Base-by-base conservation (phyloP, 2,113 vertebrate genomes). In the Meleagris gallopavo region DNA sequence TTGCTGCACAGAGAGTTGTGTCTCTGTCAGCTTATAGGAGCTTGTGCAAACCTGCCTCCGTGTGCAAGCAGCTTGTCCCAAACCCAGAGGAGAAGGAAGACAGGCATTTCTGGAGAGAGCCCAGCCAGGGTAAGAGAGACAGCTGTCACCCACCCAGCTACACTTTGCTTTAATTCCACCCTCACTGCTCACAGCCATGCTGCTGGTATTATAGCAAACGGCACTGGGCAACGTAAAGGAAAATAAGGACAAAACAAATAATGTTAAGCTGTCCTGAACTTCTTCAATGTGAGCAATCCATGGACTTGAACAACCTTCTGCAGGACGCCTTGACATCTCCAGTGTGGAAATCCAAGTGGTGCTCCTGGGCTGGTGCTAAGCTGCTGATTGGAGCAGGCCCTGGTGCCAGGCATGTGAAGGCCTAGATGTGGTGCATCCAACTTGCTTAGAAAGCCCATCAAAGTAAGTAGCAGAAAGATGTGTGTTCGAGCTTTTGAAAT, bases 1-100 rank as follows among this genome's bases (percentile, higher is more conserved):
- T 57, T 62, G 73, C 36, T 77, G 45, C 30, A 67, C 30, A 32
- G 54, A 58, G 32, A 50, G 21, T 5, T 79, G 66, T 34, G 29
- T 52, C 73, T 34, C 13, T 54, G 0, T 11, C 27, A 38, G 48
- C 4, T 0, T 46, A 2, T 60, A 3, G 2, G 40, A 75, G 34
- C 34, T 66, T 4, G 1, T 65, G 38, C 29, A 80, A 65, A 62
- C 36, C 32, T 83, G 38, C 52, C 34, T 75, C 29, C 32, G 13
- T 11, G 7, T 9, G 11, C 0, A 1, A 48, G 46, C 70, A 64
- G 70, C 62, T 41, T n/a, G 45, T 41, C 60, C n/a, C n/a, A n/a
- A n/a, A 74, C 3, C 14, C 50, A 48, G n/a, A 62, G 46, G 29
- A 21, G 25, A n/a, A 11, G n/a, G 41, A 46, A 19, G 27, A 21